These are phyloP conservation scores for Macquaria ambigua DNA, from an alignment of 2,113 vertebrate species.

Conservation along the genomic window DNA sequence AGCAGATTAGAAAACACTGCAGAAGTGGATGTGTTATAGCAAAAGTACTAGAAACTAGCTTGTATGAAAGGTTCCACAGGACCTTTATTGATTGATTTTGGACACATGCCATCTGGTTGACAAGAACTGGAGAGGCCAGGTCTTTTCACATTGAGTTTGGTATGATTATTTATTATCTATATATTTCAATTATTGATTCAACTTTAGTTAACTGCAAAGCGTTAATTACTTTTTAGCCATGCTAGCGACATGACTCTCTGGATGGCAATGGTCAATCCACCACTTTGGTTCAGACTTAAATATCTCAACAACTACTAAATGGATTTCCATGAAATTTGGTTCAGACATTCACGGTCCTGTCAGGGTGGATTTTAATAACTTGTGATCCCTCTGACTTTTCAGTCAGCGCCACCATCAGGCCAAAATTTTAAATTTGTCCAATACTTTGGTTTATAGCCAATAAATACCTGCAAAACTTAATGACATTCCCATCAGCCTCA, in stretches of 20 bases:
- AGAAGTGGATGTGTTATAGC: neutral
- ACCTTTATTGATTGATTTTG: neutral
- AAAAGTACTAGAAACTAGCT: neutral
- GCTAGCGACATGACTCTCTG: neutral
- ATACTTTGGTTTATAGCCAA: neutral
- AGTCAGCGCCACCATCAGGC: neutral
- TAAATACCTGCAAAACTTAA: neutral
- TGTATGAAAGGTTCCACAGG: neutral
- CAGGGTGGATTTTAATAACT: neutral
- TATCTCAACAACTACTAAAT: neutral
- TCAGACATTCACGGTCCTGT: neutral
- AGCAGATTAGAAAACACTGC: neutral
- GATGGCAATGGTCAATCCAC: neutral
- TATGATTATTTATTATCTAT: neutral
- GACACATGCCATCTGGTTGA: no score
- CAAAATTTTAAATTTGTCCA: neutral
- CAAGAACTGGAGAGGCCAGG: neutral
- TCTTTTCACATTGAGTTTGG: neutral
- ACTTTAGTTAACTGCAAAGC: neutral
- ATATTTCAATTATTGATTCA: neutral
- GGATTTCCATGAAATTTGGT: neutral
- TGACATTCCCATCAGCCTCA: neutral
- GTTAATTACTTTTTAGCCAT: neutral
- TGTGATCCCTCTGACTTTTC: neutral
- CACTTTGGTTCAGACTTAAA: neutral